Percentiles rank a stretch among this genome's conserved stretches.
Conservation (phyloP, 2,797 vertebrate species). For the Carduelis carduelis region DNA sequence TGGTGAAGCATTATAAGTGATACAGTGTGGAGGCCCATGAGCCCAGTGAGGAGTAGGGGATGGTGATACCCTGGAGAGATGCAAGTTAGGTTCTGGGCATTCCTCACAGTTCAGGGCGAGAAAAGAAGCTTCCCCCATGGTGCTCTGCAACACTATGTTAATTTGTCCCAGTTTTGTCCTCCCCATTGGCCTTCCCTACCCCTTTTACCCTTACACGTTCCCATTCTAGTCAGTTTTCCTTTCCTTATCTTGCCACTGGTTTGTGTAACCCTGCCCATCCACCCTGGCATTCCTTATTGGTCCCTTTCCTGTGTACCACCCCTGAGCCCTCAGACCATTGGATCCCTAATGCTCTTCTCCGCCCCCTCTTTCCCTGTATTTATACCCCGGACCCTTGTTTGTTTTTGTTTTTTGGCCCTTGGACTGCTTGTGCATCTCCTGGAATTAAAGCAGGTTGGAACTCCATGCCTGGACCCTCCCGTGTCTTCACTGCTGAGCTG, state of each 20-base stretch:
- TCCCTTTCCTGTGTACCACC: neutral
- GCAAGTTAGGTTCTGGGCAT: neutral
- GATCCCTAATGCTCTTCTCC: neutral
- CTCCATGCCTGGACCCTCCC: neutral
- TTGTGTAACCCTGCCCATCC: neutral
- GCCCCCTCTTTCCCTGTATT: neutral
- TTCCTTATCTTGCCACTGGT: neutral
- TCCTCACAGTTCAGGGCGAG: neutral
- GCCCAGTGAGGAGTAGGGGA: neutral
- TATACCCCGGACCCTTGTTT: neutral
- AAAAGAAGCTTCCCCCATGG: neutral
- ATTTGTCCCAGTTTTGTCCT: neutral
- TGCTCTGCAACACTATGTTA: neutral
- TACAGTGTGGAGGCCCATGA: neutral
- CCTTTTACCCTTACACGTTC: neutral
- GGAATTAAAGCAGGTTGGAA: neutral
- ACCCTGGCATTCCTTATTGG: neutral
- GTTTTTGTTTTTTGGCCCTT: neutral
- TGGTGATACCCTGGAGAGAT: neutral
- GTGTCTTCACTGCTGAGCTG: neutral
- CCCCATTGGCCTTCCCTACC: neutral
- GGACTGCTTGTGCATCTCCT: rapidly evolving
- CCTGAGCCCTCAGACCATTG: neutral
- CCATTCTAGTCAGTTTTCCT: neutral
- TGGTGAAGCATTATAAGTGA: neutral